Base-by-base conservation (phyloP, 2,797 vertebrate genomes). In the Iguana delicatissima region DNA sequence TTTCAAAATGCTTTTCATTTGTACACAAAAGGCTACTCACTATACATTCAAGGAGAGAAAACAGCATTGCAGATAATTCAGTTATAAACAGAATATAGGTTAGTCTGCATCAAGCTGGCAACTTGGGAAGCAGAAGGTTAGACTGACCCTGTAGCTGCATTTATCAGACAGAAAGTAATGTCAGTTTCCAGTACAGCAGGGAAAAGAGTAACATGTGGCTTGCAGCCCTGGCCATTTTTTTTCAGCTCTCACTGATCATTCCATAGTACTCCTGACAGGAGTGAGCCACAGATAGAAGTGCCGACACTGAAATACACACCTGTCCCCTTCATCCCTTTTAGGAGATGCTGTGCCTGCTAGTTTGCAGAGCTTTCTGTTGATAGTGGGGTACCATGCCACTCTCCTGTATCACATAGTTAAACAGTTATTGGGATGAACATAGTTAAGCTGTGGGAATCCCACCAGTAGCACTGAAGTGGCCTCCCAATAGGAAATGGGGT, bases 1-100 rank as follows among this genome's bases (percentile, higher is more conserved):
- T 69, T 87, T 87, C 69, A 84, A 83, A 67, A 87, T 46, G 18
- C 14, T 88, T 38, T 88, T 52, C 50, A 52, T 52, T 67, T 81
- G 24, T 72, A 14, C 38, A 18, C 29, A 32, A 72, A 55, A 55
- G 8, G 4, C 38, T 62, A 42, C 29, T 55, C 42, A 18, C 13
- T 14, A 67, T 80, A 32, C 20, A 67, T 2, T 64, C 26, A 24
- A 86, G 38, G 42, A 67, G n/a, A 35, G 9, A 18, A 6, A 67
- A 86, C 72, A 55, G 1, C 20, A 86, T 26, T 1, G 22, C 22
- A 20, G 38, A 20, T 12, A 57, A 80, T 77, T 64, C 24, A 62
- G 16, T 74, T 87, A 62, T 16, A 10, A 72, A 5, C 22, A 35
- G 18, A n/a, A 35, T 16, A 79, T 26, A 52, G 6, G 32, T 52